These are phyloP conservation scores for Camponotus pennsylvanicus DNA, from an alignment of 1,140 invertebrate species.

Conservation along the genomic window DNA sequence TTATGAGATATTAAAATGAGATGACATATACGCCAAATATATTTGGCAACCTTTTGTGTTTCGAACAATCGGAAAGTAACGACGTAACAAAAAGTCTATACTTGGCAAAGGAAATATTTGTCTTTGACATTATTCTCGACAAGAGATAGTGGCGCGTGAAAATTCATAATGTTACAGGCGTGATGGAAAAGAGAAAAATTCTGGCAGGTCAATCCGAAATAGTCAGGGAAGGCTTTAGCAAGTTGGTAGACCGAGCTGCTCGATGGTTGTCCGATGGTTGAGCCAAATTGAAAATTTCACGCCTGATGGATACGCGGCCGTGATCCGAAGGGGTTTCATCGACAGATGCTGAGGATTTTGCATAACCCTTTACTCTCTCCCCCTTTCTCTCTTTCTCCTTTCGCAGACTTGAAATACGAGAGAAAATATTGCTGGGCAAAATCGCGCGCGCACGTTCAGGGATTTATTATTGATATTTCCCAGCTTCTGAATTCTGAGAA, in stretches of 20 bases:
- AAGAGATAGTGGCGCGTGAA: not conserved
- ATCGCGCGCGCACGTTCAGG: slow-evolving; percentile 47
- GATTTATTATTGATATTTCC: slow-evolving; percentile 64
- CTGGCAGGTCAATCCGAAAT: slow-evolving; percentile 53
- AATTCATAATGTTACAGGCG: slow-evolving; percentile 24
- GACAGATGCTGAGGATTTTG: slow-evolving; percentile 75
- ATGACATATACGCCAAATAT: not conserved
- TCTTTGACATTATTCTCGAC: slow-evolving; percentile 7
- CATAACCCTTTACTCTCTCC: slow-evolving; percentile 66
- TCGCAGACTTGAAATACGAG: slow-evolving; percentile 55
- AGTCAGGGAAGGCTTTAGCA: slow-evolving; percentile 43
- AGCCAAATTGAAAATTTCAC: slow-evolving; percentile 77
- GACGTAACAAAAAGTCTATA: not conserved
- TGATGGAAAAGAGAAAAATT: slow-evolving; percentile 27
- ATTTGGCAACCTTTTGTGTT: not conserved
- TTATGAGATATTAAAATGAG: not conserved
- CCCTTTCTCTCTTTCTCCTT: not conserved
- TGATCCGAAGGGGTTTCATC: slow-evolving; percentile 70
- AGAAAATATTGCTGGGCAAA: slow-evolving; percentile 66
- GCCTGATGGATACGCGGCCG: slow-evolving; percentile 64
- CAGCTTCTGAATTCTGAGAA: slow-evolving; percentile 48
- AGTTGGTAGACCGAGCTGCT: slow-evolving; percentile 35
- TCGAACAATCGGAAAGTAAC: not conserved
- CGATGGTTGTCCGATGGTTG: slow-evolving; percentile 61
- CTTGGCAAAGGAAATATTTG: not conserved